phyloP scores from a whole-genome alignment of 2,797 vertebrate species.

The Dipus sagitta region DNA sequence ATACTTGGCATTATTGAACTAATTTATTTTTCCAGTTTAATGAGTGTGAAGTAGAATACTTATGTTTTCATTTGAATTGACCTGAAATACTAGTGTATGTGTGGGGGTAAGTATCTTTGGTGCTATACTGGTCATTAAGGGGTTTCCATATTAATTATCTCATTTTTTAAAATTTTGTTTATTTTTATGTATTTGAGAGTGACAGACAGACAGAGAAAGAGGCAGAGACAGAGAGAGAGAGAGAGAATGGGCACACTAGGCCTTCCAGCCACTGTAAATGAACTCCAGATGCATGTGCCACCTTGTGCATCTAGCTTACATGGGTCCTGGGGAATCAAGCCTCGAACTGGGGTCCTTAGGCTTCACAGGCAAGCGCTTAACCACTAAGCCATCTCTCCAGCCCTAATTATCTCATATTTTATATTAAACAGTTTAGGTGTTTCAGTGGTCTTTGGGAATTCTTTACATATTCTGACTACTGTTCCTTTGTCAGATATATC shows the following conservation, averaged over 20 bases:
- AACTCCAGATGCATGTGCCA: no score
- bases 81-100: neutral
- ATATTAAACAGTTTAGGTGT: slow-evolving; percentile 12
- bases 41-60: neutral
- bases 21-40: slow-evolving; percentile 7
- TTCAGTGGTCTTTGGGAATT: slow-evolving; percentile 9
- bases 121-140: neutral
- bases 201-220: no score
- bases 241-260: no score
- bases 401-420: slow-evolving; percentile 34
- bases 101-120: neutral
- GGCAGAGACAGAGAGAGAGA: no score
- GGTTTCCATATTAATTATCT: slow-evolving; percentile 32
- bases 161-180: no score
- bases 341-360: no score
- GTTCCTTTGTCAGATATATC: slow-evolving; percentile 34
- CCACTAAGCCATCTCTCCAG: no score
- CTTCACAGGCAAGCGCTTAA: no score
- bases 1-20: neutral
- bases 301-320: no score
- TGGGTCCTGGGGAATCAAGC: no score
- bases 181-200: no score
- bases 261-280: no score
- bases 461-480: slow-evolving; percentile 36
- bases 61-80: neutral